Conservation (phyloP, 2,113 vertebrate species). For the Erythrolamprus reginae region DNA sequence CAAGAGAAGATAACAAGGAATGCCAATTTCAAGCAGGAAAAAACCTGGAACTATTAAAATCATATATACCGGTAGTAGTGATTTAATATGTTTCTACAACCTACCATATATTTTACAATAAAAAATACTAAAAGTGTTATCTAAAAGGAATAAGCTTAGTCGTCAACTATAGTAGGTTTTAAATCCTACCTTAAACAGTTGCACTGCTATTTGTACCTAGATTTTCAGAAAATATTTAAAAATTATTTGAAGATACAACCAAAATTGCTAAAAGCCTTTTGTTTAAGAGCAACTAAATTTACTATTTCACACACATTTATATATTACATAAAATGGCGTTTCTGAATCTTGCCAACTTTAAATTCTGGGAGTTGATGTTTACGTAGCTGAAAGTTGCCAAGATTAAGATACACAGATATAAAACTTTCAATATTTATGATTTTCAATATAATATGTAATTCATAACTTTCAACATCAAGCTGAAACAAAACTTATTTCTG, state of each 20-base stretch:
- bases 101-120: neutral
- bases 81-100: neutral
- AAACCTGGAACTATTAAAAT: neutral
- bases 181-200: neutral
- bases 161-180: neutral
- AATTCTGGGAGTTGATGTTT: neutral
- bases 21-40: neutral
- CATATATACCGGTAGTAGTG: neutral
- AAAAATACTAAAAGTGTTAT: neutral
- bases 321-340: neutral
- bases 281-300: neutral
- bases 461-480: neutral
- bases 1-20: neutral
- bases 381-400: neutral
- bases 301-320: neutral
- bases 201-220: neutral
- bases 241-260: neutral
- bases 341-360: neutral
- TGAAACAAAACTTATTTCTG: neutral
- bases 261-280: neutral
- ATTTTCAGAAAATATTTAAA: neutral
- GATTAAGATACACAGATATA: neutral
- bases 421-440: neutral
- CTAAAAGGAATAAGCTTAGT: neutral
- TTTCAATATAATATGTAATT: neutral